phyloP scores from a whole-genome alignment of 2,888 invertebrate genomes.

The Leptarthrus brevirostris region DNA sequence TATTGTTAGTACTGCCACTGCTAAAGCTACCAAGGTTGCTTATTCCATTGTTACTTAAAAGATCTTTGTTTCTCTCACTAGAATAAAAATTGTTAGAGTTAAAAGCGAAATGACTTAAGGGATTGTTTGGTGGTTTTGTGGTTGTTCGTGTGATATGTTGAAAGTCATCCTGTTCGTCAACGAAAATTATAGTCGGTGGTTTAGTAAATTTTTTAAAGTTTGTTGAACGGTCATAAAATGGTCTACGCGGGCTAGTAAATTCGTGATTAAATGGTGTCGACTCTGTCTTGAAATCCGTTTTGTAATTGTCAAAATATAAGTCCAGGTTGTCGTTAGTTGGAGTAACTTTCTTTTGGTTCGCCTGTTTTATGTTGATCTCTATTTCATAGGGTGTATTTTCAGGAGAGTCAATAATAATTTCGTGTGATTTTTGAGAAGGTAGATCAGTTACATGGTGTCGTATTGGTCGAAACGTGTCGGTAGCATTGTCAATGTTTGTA shows the following conservation, averaged over 20 bases:
- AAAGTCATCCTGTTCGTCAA: slow-evolving; percentile 60
- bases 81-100: background rate
- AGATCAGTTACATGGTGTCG: no score
- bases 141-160: background rate
- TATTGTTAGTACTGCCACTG: background rate
- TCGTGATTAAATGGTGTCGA: slow-evolving; percentile 53
- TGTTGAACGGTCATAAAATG: slow-evolving; percentile 22
- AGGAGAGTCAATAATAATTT: slow-evolving; percentile 61
- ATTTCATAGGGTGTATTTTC: slow-evolving; percentile 63
- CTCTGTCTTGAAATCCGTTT: slow-evolving; percentile 57
- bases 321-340: slow-evolving; percentile 24
- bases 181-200: slow-evolving; percentile 65
- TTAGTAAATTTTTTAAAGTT: slow-evolving; percentile 58
- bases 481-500: no score
- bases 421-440: slow-evolving; percentile 61
- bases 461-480: no score
- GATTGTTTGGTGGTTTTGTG: slow-evolving; percentile 53
- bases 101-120: background rate
- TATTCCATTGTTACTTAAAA: background rate
- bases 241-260: slow-evolving; percentile 22
- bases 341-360: slow-evolving; percentile 58
- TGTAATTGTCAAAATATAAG: slow-evolving; percentile 39
- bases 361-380: slow-evolving; percentile 66
- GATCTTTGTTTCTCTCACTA: background rate
- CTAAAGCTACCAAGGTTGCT: background rate